These are phyloP conservation scores for Zoanthus sansibaricus DNA, from an alignment of 92 coral and sea anemone genomes.

Conservation along the genomic window DNA sequence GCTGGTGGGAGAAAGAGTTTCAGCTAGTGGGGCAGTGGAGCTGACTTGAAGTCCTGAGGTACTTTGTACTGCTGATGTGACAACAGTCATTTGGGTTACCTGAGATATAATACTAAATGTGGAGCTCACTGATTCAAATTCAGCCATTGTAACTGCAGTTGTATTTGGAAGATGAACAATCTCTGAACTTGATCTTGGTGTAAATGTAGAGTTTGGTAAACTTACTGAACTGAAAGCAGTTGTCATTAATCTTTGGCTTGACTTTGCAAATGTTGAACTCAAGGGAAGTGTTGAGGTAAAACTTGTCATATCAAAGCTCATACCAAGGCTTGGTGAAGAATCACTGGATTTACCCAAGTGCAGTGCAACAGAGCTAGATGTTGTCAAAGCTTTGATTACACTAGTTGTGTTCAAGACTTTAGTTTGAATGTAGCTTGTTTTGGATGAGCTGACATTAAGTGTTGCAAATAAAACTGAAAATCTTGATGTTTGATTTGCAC, in stretches of 20 bases:
- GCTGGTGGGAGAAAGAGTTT: not conserved
- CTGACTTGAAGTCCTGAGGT: not conserved
- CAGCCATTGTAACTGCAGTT: not conserved
- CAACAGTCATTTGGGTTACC: conserved; percentile 9
- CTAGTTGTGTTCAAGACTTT: conserved; percentile 13
- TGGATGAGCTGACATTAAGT: not conserved
- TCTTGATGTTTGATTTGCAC: not conserved
- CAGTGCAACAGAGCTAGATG: not conserved
- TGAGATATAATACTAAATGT: conserved; percentile 6
- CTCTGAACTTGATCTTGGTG: not conserved
- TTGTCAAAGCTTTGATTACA: conserved; percentile 3
- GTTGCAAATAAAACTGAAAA: not conserved
- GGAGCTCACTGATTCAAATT: not conserved
- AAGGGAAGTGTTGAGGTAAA: not conserved
- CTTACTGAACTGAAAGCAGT: not conserved
- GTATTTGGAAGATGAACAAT: not conserved
- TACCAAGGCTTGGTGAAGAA: not conserved
- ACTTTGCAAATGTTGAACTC: not conserved
- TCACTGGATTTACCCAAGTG: not conserved
- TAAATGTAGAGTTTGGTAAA: not conserved
- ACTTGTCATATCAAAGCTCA: not conserved
- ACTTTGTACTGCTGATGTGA: not conserved
- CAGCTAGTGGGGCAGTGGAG: not conserved
- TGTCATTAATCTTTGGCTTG: not conserved
- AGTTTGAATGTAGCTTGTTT: not conserved